phyloP scores from a whole-genome alignment of 2,888 invertebrate species.

The Andrena haemorrhoa region DNA sequence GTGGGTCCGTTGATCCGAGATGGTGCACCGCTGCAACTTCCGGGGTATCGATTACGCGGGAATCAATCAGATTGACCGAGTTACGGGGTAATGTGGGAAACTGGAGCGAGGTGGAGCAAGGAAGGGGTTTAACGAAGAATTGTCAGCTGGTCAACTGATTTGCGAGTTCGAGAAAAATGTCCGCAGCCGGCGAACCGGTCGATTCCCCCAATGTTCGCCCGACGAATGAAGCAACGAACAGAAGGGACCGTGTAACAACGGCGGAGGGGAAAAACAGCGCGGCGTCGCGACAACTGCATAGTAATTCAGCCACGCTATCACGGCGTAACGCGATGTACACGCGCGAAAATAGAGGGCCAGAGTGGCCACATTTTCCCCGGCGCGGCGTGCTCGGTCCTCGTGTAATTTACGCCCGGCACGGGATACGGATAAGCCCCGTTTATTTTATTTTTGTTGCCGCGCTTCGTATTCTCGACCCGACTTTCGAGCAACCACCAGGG shows the following conservation, averaged over 20 bases:
- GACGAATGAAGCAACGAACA: background rate
- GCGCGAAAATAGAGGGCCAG: constrained; percentile 61
- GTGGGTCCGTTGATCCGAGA: background rate
- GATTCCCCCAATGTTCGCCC: background rate
- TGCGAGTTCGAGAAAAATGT: too few relatives aligned
- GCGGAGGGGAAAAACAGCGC: constrained; percentile 1
- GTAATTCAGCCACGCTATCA: constrained; percentile 51
- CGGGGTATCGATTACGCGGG: constrained; percentile 29
- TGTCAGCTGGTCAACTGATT: too few relatives aligned
- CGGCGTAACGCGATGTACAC: constrained; percentile 43
- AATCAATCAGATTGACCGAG: constrained; percentile 20
- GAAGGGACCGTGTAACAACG: too few relatives aligned
- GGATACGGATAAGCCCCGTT: constrained; percentile 68
- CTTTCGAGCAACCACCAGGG: constrained; percentile 62
- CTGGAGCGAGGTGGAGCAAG: background rate
- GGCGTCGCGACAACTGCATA: constrained; percentile 33
- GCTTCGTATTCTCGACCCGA: constrained; percentile 68
- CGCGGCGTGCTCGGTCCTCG: constrained; percentile 45
- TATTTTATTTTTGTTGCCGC: constrained; percentile 70
- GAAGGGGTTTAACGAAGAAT: background rate
- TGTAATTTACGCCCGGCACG: constrained; percentile 68
- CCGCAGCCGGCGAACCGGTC: background rate
- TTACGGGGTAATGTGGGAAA: background rate
- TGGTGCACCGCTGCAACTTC: background rate
- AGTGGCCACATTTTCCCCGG: constrained; percentile 59